These are phyloP conservation scores for Aradophagus sp. DNA, from an alignment of 1,140 invertebrate genomes.

Conservation along the genomic window DNA sequence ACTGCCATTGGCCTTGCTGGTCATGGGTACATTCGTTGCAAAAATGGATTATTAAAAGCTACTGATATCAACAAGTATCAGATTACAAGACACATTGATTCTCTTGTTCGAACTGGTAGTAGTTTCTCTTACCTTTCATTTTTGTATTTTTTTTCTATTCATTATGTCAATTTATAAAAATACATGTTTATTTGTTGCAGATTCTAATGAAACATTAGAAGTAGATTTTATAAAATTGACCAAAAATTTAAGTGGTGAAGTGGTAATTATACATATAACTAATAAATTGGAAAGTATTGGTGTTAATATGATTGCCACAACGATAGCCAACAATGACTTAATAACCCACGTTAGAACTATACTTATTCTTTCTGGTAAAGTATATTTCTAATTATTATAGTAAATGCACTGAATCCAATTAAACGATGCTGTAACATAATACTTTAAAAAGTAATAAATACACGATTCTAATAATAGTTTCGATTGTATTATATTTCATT, in stretches of 20 bases:
- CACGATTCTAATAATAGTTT: too few species aligned
- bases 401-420: too few species aligned
- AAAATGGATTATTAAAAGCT: slow-evolving; percentile 65
- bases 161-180: too few species aligned
- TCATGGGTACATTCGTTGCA: slow-evolving; percentile 60
- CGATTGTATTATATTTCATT: too few species aligned
- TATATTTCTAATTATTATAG: slow-evolving; percentile 9
- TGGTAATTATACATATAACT: slow-evolving; percentile 69
- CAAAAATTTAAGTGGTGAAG: slow-evolving; percentile 60
- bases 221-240: slow-evolving; percentile 63
- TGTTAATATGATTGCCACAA: slow-evolving; percentile 59
- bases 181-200: slow-evolving; percentile 55
- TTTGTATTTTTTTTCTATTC: too few species aligned
- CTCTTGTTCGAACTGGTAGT: slow-evolving; percentile 62
- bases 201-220: slow-evolving; percentile 62
- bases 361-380: slow-evolving; percentile 65
- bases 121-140: slow-evolving; percentile 5
- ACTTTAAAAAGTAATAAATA: too few species aligned
- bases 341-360: slow-evolving; percentile 63
- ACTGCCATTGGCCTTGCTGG: slow-evolving; percentile 66
- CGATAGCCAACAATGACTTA: slow-evolving; percentile 56
- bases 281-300: slow-evolving; percentile 62
- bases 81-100: slow-evolving; percentile 65
- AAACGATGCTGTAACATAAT: too few species aligned
- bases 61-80: slow-evolving; percentile 72